Evolutionary conservation across 2,888 invertebrate species (phyloP).

Genomic region (Buathra laborator): DNA sequence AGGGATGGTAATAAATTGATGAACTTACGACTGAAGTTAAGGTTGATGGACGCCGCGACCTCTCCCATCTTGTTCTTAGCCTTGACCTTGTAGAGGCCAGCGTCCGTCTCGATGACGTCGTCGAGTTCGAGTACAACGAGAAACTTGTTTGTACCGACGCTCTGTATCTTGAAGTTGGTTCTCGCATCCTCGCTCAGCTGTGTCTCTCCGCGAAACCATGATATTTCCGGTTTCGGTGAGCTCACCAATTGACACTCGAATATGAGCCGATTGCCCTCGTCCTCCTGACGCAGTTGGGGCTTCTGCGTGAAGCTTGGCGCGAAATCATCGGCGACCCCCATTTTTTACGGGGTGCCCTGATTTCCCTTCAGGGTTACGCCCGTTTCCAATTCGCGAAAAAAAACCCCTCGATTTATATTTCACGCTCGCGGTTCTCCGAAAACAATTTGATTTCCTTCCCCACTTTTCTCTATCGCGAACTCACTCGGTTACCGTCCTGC

Average conservation of each 20-base stretch:
- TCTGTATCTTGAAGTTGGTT: conserved; percentile 95
- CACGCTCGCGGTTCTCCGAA: not conserved
- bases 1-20: conserved; percentile 23
- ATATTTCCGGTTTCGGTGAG: conserved; percentile 95
- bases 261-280: conserved; percentile 97
- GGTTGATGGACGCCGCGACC: conserved; percentile 98
- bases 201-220: conserved; percentile 96
- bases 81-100: conserved; percentile 98
- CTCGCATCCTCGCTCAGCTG: conserved; percentile 93
- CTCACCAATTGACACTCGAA: conserved; percentile 97
- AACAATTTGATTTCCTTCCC: not conserved
- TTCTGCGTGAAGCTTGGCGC: conserved; percentile 99
- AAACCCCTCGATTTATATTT: not conserved
- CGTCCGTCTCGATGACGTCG: conserved; percentile 98
- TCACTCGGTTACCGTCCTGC: conserved; percentile 70
- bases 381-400: conserved; percentile 28
- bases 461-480: conserved; percentile 20
- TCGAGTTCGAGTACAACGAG: conserved; percentile 96
- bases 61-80: conserved; percentile 99
- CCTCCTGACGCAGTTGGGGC: conserved; percentile 98
- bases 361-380: conserved; percentile 53
- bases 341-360: conserved; percentile 82
- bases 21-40: conserved; percentile 98
- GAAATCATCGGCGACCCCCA: conserved; percentile 97
- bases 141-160: conserved; percentile 94